phyloP scores from a whole-genome alignment of 1,140 invertebrate genomes.

The Papilio polytes region DNA sequence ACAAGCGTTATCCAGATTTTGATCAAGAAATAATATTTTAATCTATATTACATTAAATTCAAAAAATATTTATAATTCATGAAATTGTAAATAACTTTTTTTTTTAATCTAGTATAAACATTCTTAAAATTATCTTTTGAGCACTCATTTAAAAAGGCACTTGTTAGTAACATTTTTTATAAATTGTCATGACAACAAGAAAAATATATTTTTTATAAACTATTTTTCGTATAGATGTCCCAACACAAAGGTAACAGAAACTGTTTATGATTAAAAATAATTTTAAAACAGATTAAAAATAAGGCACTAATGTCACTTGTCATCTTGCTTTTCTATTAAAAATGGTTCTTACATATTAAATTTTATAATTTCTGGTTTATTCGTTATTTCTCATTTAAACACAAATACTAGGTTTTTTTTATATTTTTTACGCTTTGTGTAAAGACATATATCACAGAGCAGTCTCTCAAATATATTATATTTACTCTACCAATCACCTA shows the following conservation, averaged over 20 bases:
- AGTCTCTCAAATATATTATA: slow-evolving; percentile 31
- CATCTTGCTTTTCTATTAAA: too few relatives aligned
- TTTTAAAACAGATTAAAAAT: too few relatives aligned
- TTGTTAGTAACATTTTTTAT: neutral
- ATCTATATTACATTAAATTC: too few relatives aligned
- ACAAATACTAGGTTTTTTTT: neutral
- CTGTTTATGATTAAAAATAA: too few relatives aligned
- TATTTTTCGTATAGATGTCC: neutral
- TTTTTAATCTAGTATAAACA: neutral
- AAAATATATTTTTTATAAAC: neutral
- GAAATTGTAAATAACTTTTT: neutral
- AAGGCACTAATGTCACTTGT: too few relatives aligned
- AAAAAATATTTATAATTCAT: too few relatives aligned
- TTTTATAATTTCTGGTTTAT: too few relatives aligned
- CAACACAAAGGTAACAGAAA: neutral
- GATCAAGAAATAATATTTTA: too few relatives aligned
- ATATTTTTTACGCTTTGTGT: slow-evolving; percentile 2
- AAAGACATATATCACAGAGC: slow-evolving; percentile 34
- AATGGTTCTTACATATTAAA: too few relatives aligned
- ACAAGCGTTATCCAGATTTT: too few relatives aligned
- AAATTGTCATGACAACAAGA: slow-evolving; percentile 26
- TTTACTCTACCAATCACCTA: slow-evolving; percentile 27
- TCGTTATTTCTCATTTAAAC: too few relatives aligned
- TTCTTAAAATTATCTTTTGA: neutral
- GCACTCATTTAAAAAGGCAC: slow-evolving; percentile 11